phyloP scores from a whole-genome alignment of 2,797 vertebrate genomes.

The Carapus acus region DNA sequence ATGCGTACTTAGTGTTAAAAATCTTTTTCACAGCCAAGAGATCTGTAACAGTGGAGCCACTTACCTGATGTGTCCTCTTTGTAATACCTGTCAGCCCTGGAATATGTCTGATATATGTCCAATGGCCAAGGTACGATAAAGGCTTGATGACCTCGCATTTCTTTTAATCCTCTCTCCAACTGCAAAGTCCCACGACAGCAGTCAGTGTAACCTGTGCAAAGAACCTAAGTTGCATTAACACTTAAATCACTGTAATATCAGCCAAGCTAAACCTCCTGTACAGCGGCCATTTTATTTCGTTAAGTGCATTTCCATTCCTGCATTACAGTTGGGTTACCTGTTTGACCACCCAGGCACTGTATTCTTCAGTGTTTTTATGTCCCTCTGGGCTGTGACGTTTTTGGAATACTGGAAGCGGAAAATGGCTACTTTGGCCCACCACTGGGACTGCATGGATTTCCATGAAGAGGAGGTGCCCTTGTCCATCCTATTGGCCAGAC shows the following conservation, averaged over 20 bases:
- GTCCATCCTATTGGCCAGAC: background rate
- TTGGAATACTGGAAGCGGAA: slow-evolving; percentile 80
- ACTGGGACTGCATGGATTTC: slow-evolving; percentile 81
- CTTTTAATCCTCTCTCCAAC: background rate
- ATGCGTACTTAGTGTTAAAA: no score
- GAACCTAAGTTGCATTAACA: no score
- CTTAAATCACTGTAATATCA: no score
- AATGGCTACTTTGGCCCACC: slow-evolving; percentile 75
- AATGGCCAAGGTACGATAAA: slow-evolving; percentile 78
- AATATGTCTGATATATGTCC: slow-evolving; percentile 80
- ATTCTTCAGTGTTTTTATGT: slow-evolving; percentile 82
- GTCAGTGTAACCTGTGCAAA: background rate
- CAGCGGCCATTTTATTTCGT: no score
- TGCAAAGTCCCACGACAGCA: background rate
- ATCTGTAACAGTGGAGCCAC: slow-evolving; percentile 67
- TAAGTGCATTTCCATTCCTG: slow-evolving; percentile 2
- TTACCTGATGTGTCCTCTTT: slow-evolving; percentile 79
- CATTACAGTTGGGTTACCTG: slow-evolving; percentile 72
- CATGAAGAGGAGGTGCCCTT: slow-evolving; percentile 73
- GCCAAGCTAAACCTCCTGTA: no score
- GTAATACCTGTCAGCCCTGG: slow-evolving; percentile 75
- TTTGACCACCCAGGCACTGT: slow-evolving; percentile 78
- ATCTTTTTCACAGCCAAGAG: slow-evolving; percentile 77
- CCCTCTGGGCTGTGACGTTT: slow-evolving; percentile 80
- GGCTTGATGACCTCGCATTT: background rate